Evolutionary conservation across 2,888 invertebrate genomes (phyloP), one percentile per base, ranked within the genome.

Genomic region (Ormia ochracea): DNA sequence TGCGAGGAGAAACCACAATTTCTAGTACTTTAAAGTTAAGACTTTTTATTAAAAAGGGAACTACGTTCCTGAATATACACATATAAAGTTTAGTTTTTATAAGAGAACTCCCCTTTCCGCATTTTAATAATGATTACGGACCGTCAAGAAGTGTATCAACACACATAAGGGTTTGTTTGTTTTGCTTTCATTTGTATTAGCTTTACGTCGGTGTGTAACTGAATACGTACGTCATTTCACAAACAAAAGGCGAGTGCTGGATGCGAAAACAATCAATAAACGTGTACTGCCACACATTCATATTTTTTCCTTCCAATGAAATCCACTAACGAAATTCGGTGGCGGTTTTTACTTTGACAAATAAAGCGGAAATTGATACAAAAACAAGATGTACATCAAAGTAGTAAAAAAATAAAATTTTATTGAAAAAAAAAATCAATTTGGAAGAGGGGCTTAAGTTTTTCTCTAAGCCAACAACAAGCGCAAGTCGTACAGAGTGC

Each of bases 281-380:
- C 43, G 23, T 38, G 6, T n/a, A 19, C 7, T n/a, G 4, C n/a
- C 3, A 4, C 14, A 66, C 17, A 52, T 52, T 43, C 19, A 1
- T 17, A 43, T 43, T 43, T 43, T 3, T 17, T 50, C 59, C 36
- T 59, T 50, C 7, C 6, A 61, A 59, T 50, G 26, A 28, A 28
- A 10, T 5, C 9, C 14, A 41, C 23, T 41, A 23, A 10, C 0
- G 9, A 59, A 23, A 54, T 26, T 45, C 36, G 45, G 61, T 73
- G 56, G 73, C 36, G 54, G 59, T 26, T 70, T 48, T 21, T 12
- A 19, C 23, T 54, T 52, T 17, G 45, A 48, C 33, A 68, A 50
- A 50, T 33, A 56, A 52, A 65, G 50, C 36, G 61, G 59, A 76
- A 69, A 56, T 69, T 76, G 43, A 52, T 50, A 6, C 58, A 58